These are phyloP conservation scores for Dexiosoma caninum DNA, from an alignment of 2,888 invertebrate genomes.

Conservation along the genomic window DNA sequence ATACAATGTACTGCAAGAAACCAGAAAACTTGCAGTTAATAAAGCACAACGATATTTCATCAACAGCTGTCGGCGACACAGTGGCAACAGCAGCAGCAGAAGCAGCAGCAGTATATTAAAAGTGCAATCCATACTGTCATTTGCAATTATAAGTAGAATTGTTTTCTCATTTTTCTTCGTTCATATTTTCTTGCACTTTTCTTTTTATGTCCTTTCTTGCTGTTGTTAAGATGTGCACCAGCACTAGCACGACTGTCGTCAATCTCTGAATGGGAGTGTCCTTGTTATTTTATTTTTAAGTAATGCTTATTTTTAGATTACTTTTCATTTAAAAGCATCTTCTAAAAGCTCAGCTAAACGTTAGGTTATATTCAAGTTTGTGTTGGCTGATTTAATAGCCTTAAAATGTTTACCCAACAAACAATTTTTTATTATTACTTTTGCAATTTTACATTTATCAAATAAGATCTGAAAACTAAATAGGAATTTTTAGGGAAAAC, in stretches of 20 bases:
- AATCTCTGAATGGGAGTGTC: slow-evolving; percentile 1
- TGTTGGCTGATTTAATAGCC: slow-evolving; percentile 10
- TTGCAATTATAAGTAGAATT: slow-evolving; percentile 41
- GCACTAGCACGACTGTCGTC: not conserved
- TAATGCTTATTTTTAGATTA: too few species aligned
- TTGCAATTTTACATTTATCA: too few species aligned
- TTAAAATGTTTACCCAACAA: not conserved
- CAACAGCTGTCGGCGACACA: slow-evolving; percentile 9
- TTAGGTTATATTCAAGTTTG: slow-evolving; percentile 56
- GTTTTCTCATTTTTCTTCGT: not conserved
- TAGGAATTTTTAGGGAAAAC: too few species aligned
- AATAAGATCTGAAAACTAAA: too few species aligned
- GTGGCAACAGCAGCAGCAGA: slow-evolving; percentile 12
- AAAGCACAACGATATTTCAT: not conserved
- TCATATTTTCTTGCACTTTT: not conserved
- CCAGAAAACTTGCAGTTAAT: not conserved
- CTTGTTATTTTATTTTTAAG: slow-evolving; percentile 29
- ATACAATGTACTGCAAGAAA: not conserved
- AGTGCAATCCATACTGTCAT: slow-evolving; percentile 37
- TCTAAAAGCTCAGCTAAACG: slow-evolving; percentile 45
- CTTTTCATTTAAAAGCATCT: slow-evolving; percentile 3
- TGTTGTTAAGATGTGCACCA: not conserved
- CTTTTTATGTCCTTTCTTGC: slow-evolving; percentile 12
- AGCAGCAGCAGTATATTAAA: slow-evolving; percentile 1
- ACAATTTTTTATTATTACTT: too few species aligned